Conservation (phyloP, 1,140 invertebrate genomes). For the Drosophila miranda region DNA sequence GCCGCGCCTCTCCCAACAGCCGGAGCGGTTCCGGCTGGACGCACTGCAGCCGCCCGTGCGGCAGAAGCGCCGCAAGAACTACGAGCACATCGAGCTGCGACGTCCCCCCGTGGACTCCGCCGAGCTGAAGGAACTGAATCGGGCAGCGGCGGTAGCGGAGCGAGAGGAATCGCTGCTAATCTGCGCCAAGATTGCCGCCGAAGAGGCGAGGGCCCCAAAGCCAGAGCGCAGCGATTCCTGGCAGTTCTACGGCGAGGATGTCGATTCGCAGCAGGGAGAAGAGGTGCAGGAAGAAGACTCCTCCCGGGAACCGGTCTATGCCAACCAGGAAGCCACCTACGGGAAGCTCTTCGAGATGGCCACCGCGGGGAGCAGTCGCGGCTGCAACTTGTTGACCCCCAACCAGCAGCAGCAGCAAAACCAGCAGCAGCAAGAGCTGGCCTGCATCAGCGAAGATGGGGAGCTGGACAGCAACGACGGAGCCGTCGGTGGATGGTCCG, state of each 20-base stretch:
- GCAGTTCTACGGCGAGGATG: slow-evolving; percentile 64
- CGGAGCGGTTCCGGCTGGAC: slow-evolving; percentile 38
- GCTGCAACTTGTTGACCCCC: slow-evolving; percentile 50
- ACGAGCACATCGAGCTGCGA: slow-evolving; percentile 70
- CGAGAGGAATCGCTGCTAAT: slow-evolving; percentile 63
- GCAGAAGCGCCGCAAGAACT: slow-evolving; percentile 70
- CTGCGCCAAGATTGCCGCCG: slow-evolving; percentile 49
- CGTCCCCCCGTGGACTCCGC: slow-evolving; percentile 64
- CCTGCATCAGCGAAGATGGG: slow-evolving; percentile 56
- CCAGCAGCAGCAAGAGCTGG: slow-evolving; percentile 39
- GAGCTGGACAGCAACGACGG: slow-evolving; percentile 59
- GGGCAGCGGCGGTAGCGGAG: slow-evolving; percentile 38
- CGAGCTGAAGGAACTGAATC: slow-evolving; percentile 64
- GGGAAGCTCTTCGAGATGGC: slow-evolving; percentile 77
- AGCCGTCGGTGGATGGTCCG: slow-evolving; percentile 55
- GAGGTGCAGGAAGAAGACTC: slow-evolving; percentile 17
- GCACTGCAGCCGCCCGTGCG: slow-evolving; percentile 47
- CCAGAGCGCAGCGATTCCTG: slow-evolving; percentile 78
- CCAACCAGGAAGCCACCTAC: slow-evolving; percentile 76
- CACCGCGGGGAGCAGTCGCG: slow-evolving; percentile 43
- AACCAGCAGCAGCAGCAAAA: slow-evolving; percentile 1
- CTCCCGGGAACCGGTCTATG: slow-evolving; percentile 74
- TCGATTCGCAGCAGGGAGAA: slow-evolving; percentile 3
- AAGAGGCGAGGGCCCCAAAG: slow-evolving; percentile 57
- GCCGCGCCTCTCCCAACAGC: slow-evolving; percentile 62